These are phyloP conservation scores for Ornithorhynchus anatinus DNA, from an alignment of 2,113 vertebrate species.

Conservation along the genomic window DNA sequence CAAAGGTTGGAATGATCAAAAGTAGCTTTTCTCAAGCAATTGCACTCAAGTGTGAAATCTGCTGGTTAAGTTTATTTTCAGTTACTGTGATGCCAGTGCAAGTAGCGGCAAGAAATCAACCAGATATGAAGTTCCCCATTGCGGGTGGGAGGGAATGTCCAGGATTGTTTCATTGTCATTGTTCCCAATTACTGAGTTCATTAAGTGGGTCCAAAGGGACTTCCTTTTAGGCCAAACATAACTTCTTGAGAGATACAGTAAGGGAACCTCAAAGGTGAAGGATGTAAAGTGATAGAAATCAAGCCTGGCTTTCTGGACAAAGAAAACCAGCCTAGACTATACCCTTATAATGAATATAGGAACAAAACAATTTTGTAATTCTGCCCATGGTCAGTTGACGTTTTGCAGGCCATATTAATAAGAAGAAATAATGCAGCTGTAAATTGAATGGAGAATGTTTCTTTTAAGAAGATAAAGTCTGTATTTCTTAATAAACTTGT, in stretches of 20 bases:
- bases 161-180: neutral
- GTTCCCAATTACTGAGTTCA: neutral
- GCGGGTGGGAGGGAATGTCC: neutral
- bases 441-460: neutral
- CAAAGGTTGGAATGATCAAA: neutral
- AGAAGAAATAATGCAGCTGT: neutral
- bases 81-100: neutral
- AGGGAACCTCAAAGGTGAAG: neutral
- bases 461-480: neutral
- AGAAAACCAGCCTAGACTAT: neutral
- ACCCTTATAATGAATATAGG: neutral
- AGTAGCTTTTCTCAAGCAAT: neutral
- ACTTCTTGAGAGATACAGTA: neutral
- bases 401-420: neutral
- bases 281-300: neutral
- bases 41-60: neutral
- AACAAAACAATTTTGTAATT: neutral
- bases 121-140: neutral
- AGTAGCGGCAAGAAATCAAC: neutral
- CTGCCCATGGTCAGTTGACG: neutral
- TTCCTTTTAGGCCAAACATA: neutral
- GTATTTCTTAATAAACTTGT: neutral
- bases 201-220: neutral
- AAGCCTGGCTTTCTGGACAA: neutral
- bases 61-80: neutral